Conservation (phyloP, 2,113 vertebrate genomes). For the Colossoma macropomum region DNA sequence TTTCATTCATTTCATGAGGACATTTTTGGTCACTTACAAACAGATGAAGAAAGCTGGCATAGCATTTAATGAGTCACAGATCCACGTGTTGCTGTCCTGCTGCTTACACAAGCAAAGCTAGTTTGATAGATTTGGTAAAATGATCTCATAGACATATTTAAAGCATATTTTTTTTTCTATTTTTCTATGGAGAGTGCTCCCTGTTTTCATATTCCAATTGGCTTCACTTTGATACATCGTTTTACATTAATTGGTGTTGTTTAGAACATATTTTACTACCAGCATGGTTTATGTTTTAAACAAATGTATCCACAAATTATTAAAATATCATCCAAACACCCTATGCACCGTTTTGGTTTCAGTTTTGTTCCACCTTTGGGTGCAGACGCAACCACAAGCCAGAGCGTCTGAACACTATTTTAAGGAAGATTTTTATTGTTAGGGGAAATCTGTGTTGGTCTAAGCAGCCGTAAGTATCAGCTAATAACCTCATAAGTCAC, state of each 20-base stretch:
- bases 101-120: neutral
- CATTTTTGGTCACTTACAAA: neutral
- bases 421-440: too few relatives aligned
- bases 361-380: neutral
- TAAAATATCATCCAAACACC: constrained; percentile 27
- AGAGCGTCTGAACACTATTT: too few relatives aligned
- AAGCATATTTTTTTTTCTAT: constrained; percentile 31
- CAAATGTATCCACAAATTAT: neutral
- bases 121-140: constrained; percentile 7
- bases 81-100: neutral
- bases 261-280: neutral
- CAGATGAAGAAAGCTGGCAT: neutral
- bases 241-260: neutral
- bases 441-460: too few relatives aligned
- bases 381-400: too few relatives aligned
- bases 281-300: neutral
- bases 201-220: constrained; percentile 21
- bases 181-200: constrained; percentile 20
- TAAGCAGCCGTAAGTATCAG: too few relatives aligned
- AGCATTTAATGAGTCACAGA: neutral
- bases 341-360: neutral
- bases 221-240: constrained; percentile 2
- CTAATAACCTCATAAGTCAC: too few relatives aligned
- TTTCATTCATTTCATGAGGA: neutral
- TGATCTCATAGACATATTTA: neutral